A percentile compares a stretch with the other conserved stretches of the same genome.
Conservation (phyloP, 1,140 invertebrate species). For the Dendrolimus punctatus region DNA sequence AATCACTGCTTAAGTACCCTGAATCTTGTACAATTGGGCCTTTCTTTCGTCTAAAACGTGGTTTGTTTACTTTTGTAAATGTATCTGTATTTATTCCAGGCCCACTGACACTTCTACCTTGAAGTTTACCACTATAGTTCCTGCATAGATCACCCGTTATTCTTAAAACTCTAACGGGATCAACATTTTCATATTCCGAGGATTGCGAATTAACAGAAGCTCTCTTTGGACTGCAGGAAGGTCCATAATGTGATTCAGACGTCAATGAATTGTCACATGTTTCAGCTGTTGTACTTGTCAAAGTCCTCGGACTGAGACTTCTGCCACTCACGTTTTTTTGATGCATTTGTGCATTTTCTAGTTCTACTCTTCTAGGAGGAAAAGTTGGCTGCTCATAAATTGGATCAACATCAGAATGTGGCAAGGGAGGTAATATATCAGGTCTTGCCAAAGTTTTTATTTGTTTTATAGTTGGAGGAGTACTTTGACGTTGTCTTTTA, state of each 20-base stretch:
- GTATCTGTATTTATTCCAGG: slow-evolving; percentile 49
- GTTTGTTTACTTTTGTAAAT: slow-evolving; percentile 38
- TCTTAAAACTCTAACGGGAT: slow-evolving; percentile 10
- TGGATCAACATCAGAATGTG: slow-evolving; percentile 59
- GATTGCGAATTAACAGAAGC: slow-evolving; percentile 48
- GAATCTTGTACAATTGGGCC: slow-evolving; percentile 72
- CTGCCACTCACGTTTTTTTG: slow-evolving; percentile 78
- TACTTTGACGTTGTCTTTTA: slow-evolving; percentile 76
- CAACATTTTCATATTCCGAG: slow-evolving; percentile 62
- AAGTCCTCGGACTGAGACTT: slow-evolving; percentile 67
- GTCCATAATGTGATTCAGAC: slow-evolving; percentile 26
- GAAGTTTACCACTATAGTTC: slow-evolving; percentile 21
- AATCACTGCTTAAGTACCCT: slow-evolving; percentile 85
- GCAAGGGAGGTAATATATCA: slow-evolving; percentile 78
- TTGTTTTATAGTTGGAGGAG: slow-evolving; percentile 64
- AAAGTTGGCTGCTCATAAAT: slow-evolving; percentile 76
- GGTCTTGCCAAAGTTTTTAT: slow-evolving; percentile 71
- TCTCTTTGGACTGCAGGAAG: slow-evolving; percentile 49
- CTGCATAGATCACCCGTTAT: slow-evolving; percentile 20
- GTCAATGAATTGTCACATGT: slow-evolving; percentile 15
- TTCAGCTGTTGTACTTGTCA: slow-evolving; percentile 35
- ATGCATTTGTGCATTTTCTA: slow-evolving; percentile 48
- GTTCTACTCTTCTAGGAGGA: slow-evolving; percentile 70
- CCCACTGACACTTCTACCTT: slow-evolving; percentile 15
- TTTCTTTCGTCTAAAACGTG: slow-evolving; percentile 45